Evolutionary conservation across 2,113 vertebrate species (phyloP), one percentile per base, ranked within the genome.

Genomic region (Arenaria interpres): DNA sequence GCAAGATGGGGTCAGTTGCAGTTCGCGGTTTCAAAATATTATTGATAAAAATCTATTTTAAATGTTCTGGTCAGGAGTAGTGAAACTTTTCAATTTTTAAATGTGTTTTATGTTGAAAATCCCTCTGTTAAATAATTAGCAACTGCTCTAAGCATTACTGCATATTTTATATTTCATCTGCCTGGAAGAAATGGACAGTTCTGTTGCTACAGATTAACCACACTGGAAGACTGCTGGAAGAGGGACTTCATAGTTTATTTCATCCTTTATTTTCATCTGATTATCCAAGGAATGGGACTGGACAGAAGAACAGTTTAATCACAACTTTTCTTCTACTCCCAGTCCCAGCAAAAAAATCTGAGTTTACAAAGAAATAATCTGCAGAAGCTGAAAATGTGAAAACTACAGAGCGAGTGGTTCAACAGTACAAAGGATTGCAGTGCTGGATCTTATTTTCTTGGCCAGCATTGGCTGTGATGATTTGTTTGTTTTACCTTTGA

Each of bases 401-500:
- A 90, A 83, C 3, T 81, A 81, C 62, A 78, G 32, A 62, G 53
- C 37, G 72, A 90, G 45, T 74, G 12, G 25, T 50, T 83, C 45
- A 85, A 66, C 45, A 80, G n/a, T 69, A 75, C 14, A 32, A 67
- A 93, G 35, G 50, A 80, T 51, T 64, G 56, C 62, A 73, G 35
- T 69, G 20, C 78, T 93, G 75, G 72, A 80, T 96, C 43, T 88
- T 95, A 80, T 71, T 90, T 90, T 80, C 63, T 91, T 91, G 74
- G 57, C 51, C 4, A 3, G 5, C 23, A 37, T 13, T 79, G 22
- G 19, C 46, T 86, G 11, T 35, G 7, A 80, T 67, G 54, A 21
- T 75, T 87, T 90, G 25, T 82, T 97, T 94, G 48, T 95, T 95
- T 96, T 96, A 90, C 33, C 73, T 96, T 89, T 93, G 72, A 50